Conservation (phyloP, 2,888 invertebrate genomes). For the Cyrtodaria siliqua region DNA sequence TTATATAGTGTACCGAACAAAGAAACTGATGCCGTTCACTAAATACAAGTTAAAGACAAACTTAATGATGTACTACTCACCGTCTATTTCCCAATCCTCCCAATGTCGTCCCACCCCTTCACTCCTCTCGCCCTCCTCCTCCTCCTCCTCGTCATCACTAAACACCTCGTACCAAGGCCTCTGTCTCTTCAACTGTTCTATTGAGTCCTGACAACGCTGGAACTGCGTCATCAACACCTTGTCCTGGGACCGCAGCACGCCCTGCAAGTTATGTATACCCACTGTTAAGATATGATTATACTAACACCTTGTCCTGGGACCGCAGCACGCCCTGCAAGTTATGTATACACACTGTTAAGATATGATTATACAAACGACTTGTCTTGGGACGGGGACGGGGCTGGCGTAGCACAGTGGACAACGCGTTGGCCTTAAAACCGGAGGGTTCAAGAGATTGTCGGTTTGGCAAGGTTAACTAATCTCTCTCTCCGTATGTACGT, state of each 20-base stretch:
- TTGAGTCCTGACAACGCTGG: constrained; percentile 70
- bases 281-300: no score
- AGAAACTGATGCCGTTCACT: no score
- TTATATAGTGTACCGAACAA: no score
- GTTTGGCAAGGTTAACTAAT: no score
- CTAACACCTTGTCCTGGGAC: constrained; percentile 72
- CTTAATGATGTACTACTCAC: constrained; percentile 31
- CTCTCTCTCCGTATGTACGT: no score
- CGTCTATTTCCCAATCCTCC: constrained; percentile 74
- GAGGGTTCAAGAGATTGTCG: no score
- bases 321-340: constrained; percentile 60
- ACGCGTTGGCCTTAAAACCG: no score
- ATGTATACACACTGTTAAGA: no score
- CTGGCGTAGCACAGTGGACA: no score
- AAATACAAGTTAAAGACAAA: neutral
- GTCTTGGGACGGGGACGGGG: constrained; percentile 68
- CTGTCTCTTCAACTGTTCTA: constrained; percentile 71
- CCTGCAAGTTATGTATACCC: no score
- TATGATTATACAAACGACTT: constrained; percentile 70
- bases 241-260: constrained; percentile 69
- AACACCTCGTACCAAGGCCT: constrained; percentile 59
- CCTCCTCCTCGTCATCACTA: constrained; percentile 57
- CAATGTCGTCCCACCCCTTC: constrained; percentile 63
- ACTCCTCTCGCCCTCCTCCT: constrained; percentile 51
- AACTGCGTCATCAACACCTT: constrained; percentile 71